Conservation (phyloP, 2,888 invertebrate species). For the Parnassius smintheus region DNA sequence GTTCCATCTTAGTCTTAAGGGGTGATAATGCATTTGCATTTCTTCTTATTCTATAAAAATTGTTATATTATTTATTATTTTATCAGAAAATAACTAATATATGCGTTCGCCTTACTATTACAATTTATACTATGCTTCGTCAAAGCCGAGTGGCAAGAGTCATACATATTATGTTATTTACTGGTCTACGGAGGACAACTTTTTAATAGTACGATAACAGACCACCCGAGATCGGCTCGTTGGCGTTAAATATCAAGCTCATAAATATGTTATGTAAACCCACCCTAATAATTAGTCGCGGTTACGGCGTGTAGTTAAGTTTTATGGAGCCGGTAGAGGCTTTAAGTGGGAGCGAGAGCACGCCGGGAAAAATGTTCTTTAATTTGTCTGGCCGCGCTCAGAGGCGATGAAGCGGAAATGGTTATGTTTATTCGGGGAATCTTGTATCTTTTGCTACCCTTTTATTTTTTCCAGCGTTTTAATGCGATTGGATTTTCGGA, state of each 20-base stretch:
- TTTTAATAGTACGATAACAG: constrained; percentile 79
- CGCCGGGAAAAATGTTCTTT: constrained; percentile 71
- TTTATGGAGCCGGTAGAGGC: constrained; percentile 67
- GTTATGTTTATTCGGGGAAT: constrained; percentile 70
- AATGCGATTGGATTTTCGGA: constrained; percentile 68
- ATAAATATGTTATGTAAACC: constrained; percentile 81
- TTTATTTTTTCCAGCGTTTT: constrained; percentile 62
- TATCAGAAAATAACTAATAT: background rate
- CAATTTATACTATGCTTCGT: constrained; percentile 3
- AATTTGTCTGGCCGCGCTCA: constrained; percentile 69
- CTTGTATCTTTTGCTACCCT: constrained; percentile 60
- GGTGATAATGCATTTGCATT: no score
- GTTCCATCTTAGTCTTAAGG: no score
- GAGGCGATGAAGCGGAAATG: constrained; percentile 71
- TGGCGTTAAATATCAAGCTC: constrained; percentile 76
- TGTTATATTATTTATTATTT: no score
- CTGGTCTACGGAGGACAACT: constrained; percentile 75
- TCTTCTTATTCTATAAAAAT: no score
- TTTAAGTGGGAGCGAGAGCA: constrained; percentile 58
- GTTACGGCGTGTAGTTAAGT: constrained; percentile 77
- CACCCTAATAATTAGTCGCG: constrained; percentile 80
- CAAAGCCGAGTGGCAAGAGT: constrained; percentile 45
- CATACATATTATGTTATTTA: constrained; percentile 76
- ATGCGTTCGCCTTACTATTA: no score
- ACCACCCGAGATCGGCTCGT: constrained; percentile 71